Base-by-base conservation (phyloP, 2,888 invertebrate species). In the Entomobrya proxima region DNA sequence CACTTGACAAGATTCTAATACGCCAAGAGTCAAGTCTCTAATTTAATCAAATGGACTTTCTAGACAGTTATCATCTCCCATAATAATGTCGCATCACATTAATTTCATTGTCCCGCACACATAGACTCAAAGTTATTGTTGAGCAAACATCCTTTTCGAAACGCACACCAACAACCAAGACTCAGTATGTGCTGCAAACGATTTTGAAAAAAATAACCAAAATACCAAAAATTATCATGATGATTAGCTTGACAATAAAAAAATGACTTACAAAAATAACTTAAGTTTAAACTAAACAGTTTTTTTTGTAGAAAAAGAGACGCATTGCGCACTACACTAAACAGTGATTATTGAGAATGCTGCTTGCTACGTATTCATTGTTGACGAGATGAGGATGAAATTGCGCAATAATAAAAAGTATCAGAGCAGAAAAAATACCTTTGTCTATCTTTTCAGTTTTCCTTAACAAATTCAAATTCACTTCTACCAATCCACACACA, bases 351-450 rank as follows among this genome's bases (percentile, higher is more conserved):
- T 58, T 52, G n/a, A 15, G 30, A 58, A 58, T 30, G 58, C 15
- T 27, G 30, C n/a, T 27, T 9, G 58, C 30, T 58, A 32, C 13
- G n/a, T 30, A 32, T 9, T 18, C 15, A 13, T 35, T 47, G 75
- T 4, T 75, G 52, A 21, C 35, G 21, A 35, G 75, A 35, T 30
- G 75, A 75, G n/a, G 40, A 50, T 44, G 78, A 77, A 61, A 55
- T 79, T 79, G 69, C 55, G 79, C 40, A 79, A 79, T 74, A 81
- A 81, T 81, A 81, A 81, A 80, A 74, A 81, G 72, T 81, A 81
- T 81, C 61, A 81, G 81, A 81, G 81, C 81, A 81, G 81, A 81
- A 81, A 79, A 50, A 78, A 61, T 78, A 75, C 64, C 61, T 77
- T 24, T 52, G 30, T 69, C n/a, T 69, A 21, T 75, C 32, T 21